Conservation (phyloP, 1,140 invertebrate genomes). For the Conopomorpha cramerella region DNA sequence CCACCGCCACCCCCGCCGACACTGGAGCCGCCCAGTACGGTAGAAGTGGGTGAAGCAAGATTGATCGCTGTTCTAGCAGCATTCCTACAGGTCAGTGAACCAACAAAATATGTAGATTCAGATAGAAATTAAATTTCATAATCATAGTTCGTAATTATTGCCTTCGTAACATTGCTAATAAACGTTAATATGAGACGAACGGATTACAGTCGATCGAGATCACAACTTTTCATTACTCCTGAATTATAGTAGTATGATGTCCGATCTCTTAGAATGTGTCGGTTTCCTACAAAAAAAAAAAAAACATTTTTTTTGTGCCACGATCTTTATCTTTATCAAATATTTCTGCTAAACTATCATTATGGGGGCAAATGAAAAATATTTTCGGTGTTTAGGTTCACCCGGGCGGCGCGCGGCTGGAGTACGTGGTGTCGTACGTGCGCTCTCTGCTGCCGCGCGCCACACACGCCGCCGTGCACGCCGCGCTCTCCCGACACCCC, state of each 20-base stretch:
- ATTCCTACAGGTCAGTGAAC: slow-evolving; percentile 31
- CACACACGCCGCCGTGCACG: slow-evolving; percentile 29
- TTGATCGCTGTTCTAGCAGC: slow-evolving; percentile 46
- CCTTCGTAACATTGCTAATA: too few relatives aligned
- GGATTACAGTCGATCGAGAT: too few relatives aligned
- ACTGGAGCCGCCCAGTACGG: slow-evolving; percentile 21
- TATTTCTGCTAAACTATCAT: background rate
- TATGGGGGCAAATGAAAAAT: background rate
- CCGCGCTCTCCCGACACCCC: slow-evolving; percentile 30
- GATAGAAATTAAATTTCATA: background rate
- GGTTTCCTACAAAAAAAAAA: too few relatives aligned
- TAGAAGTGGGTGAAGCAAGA: slow-evolving; percentile 32
- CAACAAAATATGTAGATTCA: background rate
- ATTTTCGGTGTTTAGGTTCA: slow-evolving; percentile 30
- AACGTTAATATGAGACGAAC: too few relatives aligned
- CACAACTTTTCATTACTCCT: background rate
- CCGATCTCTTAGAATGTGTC: too few relatives aligned
- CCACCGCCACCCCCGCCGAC: slow-evolving; percentile 31
- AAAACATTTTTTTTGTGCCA: too few relatives aligned
- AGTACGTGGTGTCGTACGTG: slow-evolving; percentile 51
- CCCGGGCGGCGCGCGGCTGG: slow-evolving; percentile 39
- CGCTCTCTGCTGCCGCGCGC: slow-evolving; percentile 31
- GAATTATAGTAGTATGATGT: too few relatives aligned
- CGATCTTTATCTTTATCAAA: background rate
- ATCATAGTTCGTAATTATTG: too few relatives aligned